Evolutionary conservation across 2,888 invertebrate genomes (phyloP), one percentile per base, ranked within the genome.

Genomic region (Philhelius pedissequus): DNA sequence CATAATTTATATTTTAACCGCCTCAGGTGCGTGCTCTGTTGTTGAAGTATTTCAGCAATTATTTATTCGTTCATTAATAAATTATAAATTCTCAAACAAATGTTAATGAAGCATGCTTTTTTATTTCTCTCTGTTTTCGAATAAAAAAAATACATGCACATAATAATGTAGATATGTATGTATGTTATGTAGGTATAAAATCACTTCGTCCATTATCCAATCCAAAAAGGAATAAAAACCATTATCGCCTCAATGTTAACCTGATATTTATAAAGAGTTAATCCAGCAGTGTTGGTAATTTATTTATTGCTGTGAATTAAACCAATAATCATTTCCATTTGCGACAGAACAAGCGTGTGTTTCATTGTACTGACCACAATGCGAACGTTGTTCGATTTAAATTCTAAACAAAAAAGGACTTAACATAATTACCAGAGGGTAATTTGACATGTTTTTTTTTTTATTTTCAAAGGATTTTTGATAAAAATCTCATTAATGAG

Each of bases 271-370:
- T n/a, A 22, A 54, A 62, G 54, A 25, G 20, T 15, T n/a, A 71
- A 48, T 71, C 35, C 38, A 48, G 56, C 48, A 13, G 8, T 4
- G 38, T 38, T 71, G 15, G 22, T 66, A 54, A 54, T 66, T 74
- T 73, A 74, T 66, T 79, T 68, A 68, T 79, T 58, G 52, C 48
- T 32, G 50, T 50, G 43, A 60, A 74, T 30, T 71, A 56, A 77
- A 71, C 45, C 54, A 60, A 38, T 50, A 43, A 54, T 78, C 30
- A 54, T 54, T 32, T 18, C 32, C 30, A 54, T 18, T 54, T 30
- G 8, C 18, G 11, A 18, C 18, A 8, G 9, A 40, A 15, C 35
- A 13, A 35, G 4, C 4, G 4, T 35, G n/a, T 38, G n/a, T n/a
- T 38, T n/a, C n/a, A 40, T 38, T 40, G 0, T 13, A 38, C n/a